Evolutionary conservation across 2,113 vertebrate species (phyloP), one percentile per base, ranked within the genome.

Genomic region (Acanthisitta chloris): DNA sequence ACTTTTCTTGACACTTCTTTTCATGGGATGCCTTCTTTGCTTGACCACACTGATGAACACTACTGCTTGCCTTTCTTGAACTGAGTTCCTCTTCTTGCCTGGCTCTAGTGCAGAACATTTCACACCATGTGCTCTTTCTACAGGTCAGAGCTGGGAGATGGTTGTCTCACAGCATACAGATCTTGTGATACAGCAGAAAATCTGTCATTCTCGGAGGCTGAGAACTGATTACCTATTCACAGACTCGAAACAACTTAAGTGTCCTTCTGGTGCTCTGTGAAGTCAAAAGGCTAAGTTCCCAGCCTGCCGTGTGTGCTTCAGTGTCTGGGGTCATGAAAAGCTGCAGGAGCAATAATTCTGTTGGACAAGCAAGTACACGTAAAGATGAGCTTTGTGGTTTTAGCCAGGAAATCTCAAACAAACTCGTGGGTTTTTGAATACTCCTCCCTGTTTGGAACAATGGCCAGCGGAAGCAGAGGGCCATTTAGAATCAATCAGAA

Each of bases 401-500:
- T 88, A 91, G 84, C 76, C 86, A 91, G 92, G 92, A 96, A 91
- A 88, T 88, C 69, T 89, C 89, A 58, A 79, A 71, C 83, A 66
- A 95, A 76, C 49, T 94, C 29, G 8, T 42, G 82, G 71, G 45
- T 46, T 95, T 94, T 92, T 85, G 70, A 89, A 92, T 96, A 92
- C 76, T 80, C 93, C 84, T 82, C 83, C 78, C 81, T 97, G 88
- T 94, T 77, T 66, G 92, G 87, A 95, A 96, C 94, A 92, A 46
- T 96, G 81, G 57, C 62, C 84, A 17, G 71, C 95, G 96, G 94
- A 98, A 96, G 81, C 29, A 7, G 61, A 93, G 72, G 46, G 52
- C 95, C 90, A 90, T 96, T 96, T 94, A 93, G 69, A 95, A 88
- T 94, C 76, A 77, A 86, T 81, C 84, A 85, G 76, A 90, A 84